Conservation (phyloP, 2,113 vertebrate genomes). For the Seriola dumerili region DNA sequence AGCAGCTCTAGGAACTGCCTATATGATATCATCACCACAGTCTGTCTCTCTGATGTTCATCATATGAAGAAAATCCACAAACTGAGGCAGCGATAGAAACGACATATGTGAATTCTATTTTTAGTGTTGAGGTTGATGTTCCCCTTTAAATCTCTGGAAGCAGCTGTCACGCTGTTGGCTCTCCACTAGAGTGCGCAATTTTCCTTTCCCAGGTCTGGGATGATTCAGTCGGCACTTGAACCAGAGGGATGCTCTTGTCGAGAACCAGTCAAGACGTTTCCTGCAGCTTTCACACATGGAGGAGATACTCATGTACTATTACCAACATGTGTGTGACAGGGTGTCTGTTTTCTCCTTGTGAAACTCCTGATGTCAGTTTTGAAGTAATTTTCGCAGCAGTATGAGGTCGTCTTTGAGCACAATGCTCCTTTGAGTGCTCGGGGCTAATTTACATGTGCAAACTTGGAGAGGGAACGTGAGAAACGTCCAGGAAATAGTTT, state of each 20-base stretch:
- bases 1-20: background rate
- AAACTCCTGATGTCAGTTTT: background rate
- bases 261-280: background rate
- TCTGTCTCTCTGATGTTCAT: background rate
- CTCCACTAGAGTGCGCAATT: constrained; percentile 62
- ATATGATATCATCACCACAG: background rate
- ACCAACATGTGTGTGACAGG: background rate
- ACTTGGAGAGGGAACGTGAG: background rate
- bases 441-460: constrained; percentile 1
- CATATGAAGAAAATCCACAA: background rate
- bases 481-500: background rate
- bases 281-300: background rate
- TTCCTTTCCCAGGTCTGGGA: constrained; percentile 6
- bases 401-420: background rate
- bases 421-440: constrained; percentile 15
- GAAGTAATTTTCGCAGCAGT: background rate
- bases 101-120: background rate
- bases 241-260: background rate
- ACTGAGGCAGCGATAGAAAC: background rate
- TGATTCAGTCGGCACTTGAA: background rate
- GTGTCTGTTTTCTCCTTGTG: background rate
- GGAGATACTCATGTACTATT: background rate
- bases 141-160: background rate
- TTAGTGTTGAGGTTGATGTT: background rate
- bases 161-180: constrained; percentile 25